Percentiles rank a stretch among this genome's conserved stretches.
phyloP scores from a whole-genome alignment of 2,888 invertebrate species.

The Drosophila kuntzei region DNA sequence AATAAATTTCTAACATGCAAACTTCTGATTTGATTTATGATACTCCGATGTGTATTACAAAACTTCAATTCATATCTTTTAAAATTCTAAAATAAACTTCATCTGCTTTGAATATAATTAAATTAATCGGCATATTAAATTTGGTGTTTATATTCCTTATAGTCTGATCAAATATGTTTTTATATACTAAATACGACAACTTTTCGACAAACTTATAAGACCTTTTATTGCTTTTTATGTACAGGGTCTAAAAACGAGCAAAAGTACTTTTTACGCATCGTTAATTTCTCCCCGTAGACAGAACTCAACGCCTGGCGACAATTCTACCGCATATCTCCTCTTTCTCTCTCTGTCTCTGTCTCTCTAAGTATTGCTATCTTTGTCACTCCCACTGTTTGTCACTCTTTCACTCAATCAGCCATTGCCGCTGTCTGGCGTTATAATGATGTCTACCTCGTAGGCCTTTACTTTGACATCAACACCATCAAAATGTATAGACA shows the following conservation, averaged over 20 bases:
- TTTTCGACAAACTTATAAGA: no score
- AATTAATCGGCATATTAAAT: no score
- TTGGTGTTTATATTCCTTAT: no score
- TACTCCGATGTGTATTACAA: no score
- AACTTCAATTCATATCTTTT: no score
- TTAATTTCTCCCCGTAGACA: conserved; percentile 77
- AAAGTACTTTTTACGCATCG: conserved; percentile 79
- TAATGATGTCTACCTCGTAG: conserved; percentile 73
- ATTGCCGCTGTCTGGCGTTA: conserved; percentile 63
- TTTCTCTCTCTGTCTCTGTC: conserved; percentile 7
- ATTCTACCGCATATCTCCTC: conserved; percentile 30
- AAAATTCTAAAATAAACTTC: no score
- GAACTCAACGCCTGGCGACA: conserved; percentile 46
- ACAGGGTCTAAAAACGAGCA: conserved; percentile 41
- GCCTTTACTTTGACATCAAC: conserved; percentile 75
- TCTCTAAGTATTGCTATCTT: conserved; percentile 4
- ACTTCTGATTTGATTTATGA: no score
- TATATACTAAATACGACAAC: no score
- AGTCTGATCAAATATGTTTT: no score
- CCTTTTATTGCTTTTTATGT: not conserved
- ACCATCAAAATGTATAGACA: conserved; percentile 34
- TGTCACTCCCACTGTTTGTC: conserved; percentile 48
- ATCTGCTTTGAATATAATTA: no score
- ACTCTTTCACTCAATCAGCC: conserved; percentile 76
- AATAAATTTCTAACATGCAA: no score